These are phyloP conservation scores for Patella vulgata DNA, from an alignment of 1,140 invertebrate genomes.

Conservation along the genomic window DNA sequence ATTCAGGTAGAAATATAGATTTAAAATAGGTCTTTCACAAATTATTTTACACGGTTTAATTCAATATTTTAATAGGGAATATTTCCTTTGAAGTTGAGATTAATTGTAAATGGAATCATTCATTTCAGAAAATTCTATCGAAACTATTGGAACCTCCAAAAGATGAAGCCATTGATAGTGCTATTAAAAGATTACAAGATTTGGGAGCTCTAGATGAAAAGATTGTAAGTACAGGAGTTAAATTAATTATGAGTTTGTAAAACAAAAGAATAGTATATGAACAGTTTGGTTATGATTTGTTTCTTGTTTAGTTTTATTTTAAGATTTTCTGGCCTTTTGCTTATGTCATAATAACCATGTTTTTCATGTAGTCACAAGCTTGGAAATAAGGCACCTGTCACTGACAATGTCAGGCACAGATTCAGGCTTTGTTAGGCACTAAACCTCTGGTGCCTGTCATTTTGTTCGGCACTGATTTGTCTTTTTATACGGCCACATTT, in stretches of 20 bases:
- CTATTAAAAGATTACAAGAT: constrained; percentile 56
- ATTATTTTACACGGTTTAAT: constrained; percentile 5
- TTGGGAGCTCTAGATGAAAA: constrained; percentile 58
- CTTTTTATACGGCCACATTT: too few species aligned
- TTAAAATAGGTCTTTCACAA: not conserved
- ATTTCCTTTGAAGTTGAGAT: too few species aligned
- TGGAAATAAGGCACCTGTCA: too few species aligned
- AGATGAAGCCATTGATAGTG: constrained; percentile 46
- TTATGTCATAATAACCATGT: too few species aligned
- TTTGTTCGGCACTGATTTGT: too few species aligned
- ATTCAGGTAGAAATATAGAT: constrained; percentile 29
- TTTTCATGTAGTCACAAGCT: too few species aligned
- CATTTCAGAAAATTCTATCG: constrained; percentile 53
- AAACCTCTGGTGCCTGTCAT: too few species aligned
- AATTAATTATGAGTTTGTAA: not conserved
- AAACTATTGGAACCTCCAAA: constrained; percentile 55
- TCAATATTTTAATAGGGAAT: not conserved
- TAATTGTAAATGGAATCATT: too few species aligned
- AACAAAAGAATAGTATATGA: not conserved
- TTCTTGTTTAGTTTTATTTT: constrained; percentile 7
- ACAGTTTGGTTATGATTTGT: constrained; percentile 1
- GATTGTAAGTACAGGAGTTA: constrained; percentile 32
- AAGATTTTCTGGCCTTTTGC: not conserved
- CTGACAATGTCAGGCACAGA: too few species aligned
- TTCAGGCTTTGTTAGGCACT: too few species aligned